phyloP scores from a whole-genome alignment of 2,797 vertebrate species.

The Apogon hyalosoma region DNA sequence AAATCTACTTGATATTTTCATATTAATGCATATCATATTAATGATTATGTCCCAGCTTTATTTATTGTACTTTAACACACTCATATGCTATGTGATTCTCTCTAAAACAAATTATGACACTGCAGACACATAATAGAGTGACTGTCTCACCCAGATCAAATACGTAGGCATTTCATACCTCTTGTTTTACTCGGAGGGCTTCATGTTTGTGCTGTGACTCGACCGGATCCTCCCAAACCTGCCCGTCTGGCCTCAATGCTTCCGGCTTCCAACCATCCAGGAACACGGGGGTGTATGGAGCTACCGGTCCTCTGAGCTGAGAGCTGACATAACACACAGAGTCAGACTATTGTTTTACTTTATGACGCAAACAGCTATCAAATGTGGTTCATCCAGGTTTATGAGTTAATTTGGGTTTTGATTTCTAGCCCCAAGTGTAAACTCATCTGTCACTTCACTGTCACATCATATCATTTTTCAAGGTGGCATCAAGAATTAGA shows the following conservation, averaged over 20 bases:
- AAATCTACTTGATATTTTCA: constrained; percentile 7
- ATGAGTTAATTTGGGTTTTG: neutral
- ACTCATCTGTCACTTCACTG: neutral
- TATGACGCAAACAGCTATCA: constrained; percentile 5
- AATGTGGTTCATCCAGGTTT: neutral
- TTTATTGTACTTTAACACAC: constrained; percentile 11
- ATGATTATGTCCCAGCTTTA: neutral
- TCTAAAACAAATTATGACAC: neutral
- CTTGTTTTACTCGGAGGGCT: constrained; percentile 71
- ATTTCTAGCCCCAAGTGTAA: neutral
- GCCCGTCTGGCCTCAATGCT: constrained; percentile 74
- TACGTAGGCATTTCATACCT: constrained; percentile 66
- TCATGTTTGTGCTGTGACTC: constrained; percentile 90
- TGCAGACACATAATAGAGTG: constrained; percentile 1
- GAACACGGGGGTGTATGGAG: constrained; percentile 86
- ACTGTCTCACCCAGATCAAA: neutral
- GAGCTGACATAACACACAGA: constrained; percentile 56
- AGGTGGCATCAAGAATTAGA: neutral
- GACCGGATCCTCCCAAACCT: constrained; percentile 90
- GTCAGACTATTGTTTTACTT: constrained; percentile 2
- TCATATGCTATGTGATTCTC: neutral
- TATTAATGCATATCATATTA: too few relatives aligned
- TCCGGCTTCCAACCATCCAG: constrained; percentile 87
- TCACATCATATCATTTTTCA: neutral
- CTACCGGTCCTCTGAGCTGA: constrained; percentile 80